Percentiles rank a stretch among this genome's conserved stretches.
phyloP scores from a whole-genome alignment of 2,797 vertebrate genomes.

The Remorina albescens region DNA sequence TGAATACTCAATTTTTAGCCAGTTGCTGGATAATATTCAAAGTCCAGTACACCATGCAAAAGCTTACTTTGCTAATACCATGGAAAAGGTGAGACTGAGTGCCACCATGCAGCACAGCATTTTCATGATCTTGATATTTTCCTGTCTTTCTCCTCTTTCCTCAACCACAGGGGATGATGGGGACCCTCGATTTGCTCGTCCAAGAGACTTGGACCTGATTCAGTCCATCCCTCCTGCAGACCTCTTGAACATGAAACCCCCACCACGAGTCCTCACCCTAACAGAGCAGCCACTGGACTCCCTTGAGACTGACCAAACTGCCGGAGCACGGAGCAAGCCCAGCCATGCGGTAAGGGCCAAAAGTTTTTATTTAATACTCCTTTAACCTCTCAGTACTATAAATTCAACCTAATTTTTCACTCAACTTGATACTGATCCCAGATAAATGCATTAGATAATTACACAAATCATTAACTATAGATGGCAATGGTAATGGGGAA shows the following conservation, averaged over 20 bases:
- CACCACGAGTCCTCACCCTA: conserved; percentile 94
- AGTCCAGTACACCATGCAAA: not conserved
- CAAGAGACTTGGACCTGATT: conserved; percentile 94
- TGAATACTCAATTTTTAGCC: not conserved
- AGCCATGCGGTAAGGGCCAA: conserved; percentile 86
- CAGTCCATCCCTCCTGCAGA: conserved; percentile 91
- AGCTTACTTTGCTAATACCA: not conserved
- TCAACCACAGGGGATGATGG: conserved; percentile 85
- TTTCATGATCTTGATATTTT: not conserved
- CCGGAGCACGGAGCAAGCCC: conserved; percentile 80
- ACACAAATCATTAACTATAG: not conserved
- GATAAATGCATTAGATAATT: not conserved
- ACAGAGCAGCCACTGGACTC: conserved; percentile 94
- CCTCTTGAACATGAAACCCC: conserved; percentile 93
- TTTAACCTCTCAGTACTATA: not conserved
- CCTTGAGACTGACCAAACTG: conserved; percentile 90
- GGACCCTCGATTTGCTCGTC: conserved; percentile 87
- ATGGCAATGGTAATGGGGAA: too few species aligned
- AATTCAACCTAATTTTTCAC: not conserved
- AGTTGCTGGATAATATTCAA: not conserved
- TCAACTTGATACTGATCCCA: not conserved
- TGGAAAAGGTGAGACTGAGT: not conserved
- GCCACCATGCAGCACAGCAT: not conserved
- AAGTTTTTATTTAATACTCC: not conserved
- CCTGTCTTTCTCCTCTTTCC: not conserved